Evolutionary conservation across 2,888 invertebrate genomes (phyloP).

Genomic region (Cyclophora punctaria): DNA sequence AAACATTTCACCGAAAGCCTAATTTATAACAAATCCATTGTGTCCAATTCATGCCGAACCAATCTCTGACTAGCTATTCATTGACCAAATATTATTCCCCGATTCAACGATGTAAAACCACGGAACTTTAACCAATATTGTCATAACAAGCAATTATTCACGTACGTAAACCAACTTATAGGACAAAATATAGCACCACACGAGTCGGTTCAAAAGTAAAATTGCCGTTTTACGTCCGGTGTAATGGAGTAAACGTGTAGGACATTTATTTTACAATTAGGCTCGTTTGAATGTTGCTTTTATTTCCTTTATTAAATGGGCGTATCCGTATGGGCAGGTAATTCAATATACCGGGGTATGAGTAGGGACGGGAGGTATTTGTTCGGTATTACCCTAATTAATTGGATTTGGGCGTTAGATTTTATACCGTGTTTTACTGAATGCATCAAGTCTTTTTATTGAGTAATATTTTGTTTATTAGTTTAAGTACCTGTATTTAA

Average conservation of each 20-base stretch:
- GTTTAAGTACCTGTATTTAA: too few relatives aligned
- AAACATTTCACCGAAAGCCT: too few relatives aligned
- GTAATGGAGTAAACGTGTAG: conserved; percentile 70
- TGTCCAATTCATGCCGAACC: too few relatives aligned
- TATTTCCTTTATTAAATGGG: conserved; percentile 26
- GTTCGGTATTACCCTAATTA: background rate
- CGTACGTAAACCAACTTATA: background rate
- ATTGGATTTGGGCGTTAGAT: background rate
- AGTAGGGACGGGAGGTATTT: background rate
- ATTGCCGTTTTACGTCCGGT: conserved; percentile 49
- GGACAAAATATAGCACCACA: background rate
- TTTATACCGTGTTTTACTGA: too few relatives aligned
- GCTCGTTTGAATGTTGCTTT: conserved; percentile 38
- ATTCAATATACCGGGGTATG: conserved; percentile 7
- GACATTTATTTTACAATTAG: conserved; percentile 65
- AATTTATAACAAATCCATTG: too few relatives aligned
- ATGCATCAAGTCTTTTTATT: too few relatives aligned
- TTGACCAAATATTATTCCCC: too few relatives aligned
- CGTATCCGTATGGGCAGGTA: conserved; percentile 10
- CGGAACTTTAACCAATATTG: too few relatives aligned
- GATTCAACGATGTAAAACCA: too few relatives aligned
- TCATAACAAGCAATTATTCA: background rate
- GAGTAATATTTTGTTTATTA: too few relatives aligned
- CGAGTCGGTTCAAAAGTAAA: conserved; percentile 47
- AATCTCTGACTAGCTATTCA: too few relatives aligned